These are phyloP conservation scores for Lysandra coridon DNA, from an alignment of 2,888 invertebrate genomes.

Conservation along the genomic window DNA sequence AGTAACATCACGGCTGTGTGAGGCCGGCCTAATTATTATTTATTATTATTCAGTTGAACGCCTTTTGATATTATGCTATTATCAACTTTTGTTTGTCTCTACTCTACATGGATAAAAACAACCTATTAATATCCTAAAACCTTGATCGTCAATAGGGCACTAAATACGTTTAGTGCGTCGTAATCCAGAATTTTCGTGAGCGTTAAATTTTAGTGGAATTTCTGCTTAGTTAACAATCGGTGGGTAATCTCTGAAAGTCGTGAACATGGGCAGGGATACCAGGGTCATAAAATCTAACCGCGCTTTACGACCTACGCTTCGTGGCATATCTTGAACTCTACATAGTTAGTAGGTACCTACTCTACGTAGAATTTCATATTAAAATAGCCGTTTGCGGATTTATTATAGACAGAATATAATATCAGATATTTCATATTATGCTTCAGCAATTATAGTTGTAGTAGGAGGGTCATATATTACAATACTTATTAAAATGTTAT, in stretches of 20 bases:
- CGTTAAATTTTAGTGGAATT: slow-evolving; percentile 56
- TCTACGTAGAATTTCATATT: not conserved
- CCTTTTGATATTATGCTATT: not conserved
- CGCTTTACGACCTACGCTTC: slow-evolving; percentile 54
- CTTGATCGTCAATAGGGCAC: slow-evolving; percentile 17
- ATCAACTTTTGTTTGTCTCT: not conserved
- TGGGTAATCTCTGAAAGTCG: slow-evolving; percentile 53
- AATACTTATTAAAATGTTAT: no score
- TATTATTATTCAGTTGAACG: no score
- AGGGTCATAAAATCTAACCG: slow-evolving; percentile 59
- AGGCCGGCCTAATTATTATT: no score
- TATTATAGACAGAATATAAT: not conserved
- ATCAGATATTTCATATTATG: no score
- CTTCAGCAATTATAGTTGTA: no score
- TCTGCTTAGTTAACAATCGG: slow-evolving; percentile 56
- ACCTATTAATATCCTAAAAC: slow-evolving; percentile 17
- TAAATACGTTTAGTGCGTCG: slow-evolving; percentile 32
- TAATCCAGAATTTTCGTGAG: slow-evolving; percentile 25
- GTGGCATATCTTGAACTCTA: slow-evolving; percentile 16
- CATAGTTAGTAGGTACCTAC: not conserved
- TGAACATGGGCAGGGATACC: slow-evolving; percentile 43
- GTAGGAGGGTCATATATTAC: no score
- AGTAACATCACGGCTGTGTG: no score
- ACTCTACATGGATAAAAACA: not conserved
- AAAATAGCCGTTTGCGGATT: not conserved